Base-by-base conservation (phyloP, 1,140 invertebrate genomes). In the Hyles euphorbiae region DNA sequence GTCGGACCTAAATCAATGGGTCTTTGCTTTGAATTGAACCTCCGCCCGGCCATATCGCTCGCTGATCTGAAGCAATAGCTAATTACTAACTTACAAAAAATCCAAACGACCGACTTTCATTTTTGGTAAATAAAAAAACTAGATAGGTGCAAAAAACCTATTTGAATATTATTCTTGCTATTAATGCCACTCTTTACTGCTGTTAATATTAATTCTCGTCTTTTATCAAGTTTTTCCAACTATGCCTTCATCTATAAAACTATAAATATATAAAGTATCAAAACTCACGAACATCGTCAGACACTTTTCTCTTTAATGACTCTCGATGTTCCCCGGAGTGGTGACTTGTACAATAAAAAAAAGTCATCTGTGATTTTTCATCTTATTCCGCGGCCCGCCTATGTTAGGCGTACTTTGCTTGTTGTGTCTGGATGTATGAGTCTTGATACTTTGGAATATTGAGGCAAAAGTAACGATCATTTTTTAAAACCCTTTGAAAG, bases 351-450 rank as follows among this genome's bases (percentile, higher is more conserved):
- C 70, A 72, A 72, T 73, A 76, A 82, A 79, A 78, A n/a, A 78
- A 73, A 82, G 73, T 76, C 75, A 70, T 79, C 79, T 78, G 79
- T 74, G 79, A 82, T 82, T 82, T 79, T 79, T 82, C 79, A 82
- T 79, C 70, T 78, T 73, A 72, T 72, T 62, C 58, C 66, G 63
- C 58, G 68, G 51, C 69, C 73, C 76, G 75, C 79, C 79, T 75
- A 74, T 61, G 63, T 64, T 67, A 63, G 58, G 63, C 60, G 68
- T 53, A 66, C 67, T 73, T 61, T 62, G 56, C 57, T 48, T 11
- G 49, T 32, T 68, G 64, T 65, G 72, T 46, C 47, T 8, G 50
- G 53, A 52, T 40, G 9, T 32, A 59, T 5, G 9, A 1, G 44
- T 55, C 53, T 80, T 76, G 76, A 56, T 68, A 64, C 53, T 63